Evolutionary conservation across 2,888 invertebrate genomes (phyloP).

Genomic region (Fabriciana adippe): DNA sequence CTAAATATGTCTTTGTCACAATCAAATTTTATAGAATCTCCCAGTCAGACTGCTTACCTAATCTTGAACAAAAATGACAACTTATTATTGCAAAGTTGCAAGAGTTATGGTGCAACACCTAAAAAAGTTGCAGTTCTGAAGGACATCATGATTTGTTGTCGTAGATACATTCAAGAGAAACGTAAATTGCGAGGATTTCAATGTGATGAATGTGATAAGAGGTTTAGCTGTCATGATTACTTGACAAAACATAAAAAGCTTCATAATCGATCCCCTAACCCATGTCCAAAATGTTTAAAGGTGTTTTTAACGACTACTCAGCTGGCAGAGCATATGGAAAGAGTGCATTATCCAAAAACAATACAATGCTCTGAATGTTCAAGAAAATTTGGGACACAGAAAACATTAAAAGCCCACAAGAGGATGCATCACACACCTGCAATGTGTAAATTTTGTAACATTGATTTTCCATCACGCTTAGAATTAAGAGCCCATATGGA

Average conservation of each 20-base stretch:
- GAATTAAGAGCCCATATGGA: slow-evolving; percentile 58
- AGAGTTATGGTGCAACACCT: slow-evolving; percentile 41
- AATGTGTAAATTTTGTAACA: slow-evolving; percentile 60
- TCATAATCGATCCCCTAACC: slow-evolving; percentile 50
- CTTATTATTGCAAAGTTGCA: slow-evolving; percentile 56
- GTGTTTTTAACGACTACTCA: slow-evolving; percentile 50
- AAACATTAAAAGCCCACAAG: slow-evolving; percentile 57
- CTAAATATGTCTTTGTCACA: slow-evolving; percentile 50
- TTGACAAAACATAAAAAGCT: slow-evolving; percentile 55
- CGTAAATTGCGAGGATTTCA: slow-evolving; percentile 42
- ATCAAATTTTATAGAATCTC: slow-evolving; percentile 30
- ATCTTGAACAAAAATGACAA: slow-evolving; percentile 48
- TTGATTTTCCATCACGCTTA: slow-evolving; percentile 60
- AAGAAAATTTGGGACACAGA: slow-evolving; percentile 62
- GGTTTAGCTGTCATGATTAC: slow-evolving; percentile 47
- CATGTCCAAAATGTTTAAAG: slow-evolving; percentile 61
- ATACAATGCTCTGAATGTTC: slow-evolving; percentile 58
- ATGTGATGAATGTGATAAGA: slow-evolving; percentile 60
- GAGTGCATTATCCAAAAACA: slow-evolving; percentile 62
- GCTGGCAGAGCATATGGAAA: slow-evolving; percentile 56
- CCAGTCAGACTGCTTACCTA: slow-evolving; percentile 14
- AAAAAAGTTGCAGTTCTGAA: slow-evolving; percentile 54
- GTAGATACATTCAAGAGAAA: slow-evolving; percentile 48
- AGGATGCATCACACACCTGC: slow-evolving; percentile 56
- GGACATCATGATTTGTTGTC: slow-evolving; percentile 51